phyloP scores from a whole-genome alignment of 2,888 invertebrate genomes.

The Acleris emargana region DNA sequence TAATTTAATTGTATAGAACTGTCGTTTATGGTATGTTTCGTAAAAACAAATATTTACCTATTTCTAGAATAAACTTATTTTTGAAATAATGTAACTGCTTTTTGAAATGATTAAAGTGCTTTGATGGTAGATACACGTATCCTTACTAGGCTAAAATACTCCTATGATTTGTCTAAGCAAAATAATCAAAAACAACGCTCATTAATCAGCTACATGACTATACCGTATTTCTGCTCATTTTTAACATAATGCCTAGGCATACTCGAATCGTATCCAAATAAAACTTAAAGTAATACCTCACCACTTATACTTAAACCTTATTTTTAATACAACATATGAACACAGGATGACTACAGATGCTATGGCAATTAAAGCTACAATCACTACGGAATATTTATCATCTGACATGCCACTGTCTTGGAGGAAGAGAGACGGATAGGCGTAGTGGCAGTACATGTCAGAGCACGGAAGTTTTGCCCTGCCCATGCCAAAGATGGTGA shows the following conservation, averaged over 20 bases:
- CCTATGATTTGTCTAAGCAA: no score
- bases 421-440: constrained; percentile 88
- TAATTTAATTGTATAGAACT: no score
- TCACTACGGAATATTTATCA: constrained; percentile 86
- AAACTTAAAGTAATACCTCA: constrained; percentile 45
- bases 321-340: constrained; percentile 87
- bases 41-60: no score
- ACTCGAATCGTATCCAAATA: constrained; percentile 8
- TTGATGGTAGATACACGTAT: no score
- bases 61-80: no score
- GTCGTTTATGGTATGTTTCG: no score
- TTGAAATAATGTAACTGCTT: no score
- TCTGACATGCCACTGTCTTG: constrained; percentile 87
- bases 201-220: not conserved
- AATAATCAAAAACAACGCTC: not conserved
- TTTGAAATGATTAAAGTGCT: no score
- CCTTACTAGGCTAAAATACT: no score
- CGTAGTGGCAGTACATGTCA: constrained; percentile 89
- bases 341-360: constrained; percentile 85
- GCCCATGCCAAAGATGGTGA: constrained; percentile 92
- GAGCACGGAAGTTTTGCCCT: constrained; percentile 89
- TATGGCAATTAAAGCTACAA: constrained; percentile 86
- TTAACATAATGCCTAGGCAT: not conserved
- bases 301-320: constrained; percentile 84
- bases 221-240: not conserved